phyloP scores from a whole-genome alignment of 2,888 invertebrate genomes.

The Mythimna loreyi region DNA sequence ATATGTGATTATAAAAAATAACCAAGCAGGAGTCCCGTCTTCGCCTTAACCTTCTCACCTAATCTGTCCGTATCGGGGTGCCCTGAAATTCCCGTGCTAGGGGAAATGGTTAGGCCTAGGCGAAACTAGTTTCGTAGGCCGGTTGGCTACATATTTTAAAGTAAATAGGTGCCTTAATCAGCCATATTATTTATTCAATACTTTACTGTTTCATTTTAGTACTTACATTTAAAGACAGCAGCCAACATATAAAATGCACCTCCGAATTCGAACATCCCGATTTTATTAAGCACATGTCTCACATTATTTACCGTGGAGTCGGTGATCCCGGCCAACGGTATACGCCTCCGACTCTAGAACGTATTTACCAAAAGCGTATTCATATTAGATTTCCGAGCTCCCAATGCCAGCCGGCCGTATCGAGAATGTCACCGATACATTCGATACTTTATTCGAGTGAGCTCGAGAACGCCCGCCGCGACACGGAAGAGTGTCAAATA shows the following conservation, averaged over 20 bases:
- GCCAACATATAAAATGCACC: constrained; percentile 59
- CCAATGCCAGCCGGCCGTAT: constrained; percentile 83
- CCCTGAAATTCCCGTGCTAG: no score
- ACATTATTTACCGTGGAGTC: constrained; percentile 77
- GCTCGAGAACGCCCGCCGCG: constrained; percentile 82
- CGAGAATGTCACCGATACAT: constrained; percentile 86
- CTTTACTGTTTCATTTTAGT: constrained; percentile 4
- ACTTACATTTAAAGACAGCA: constrained; percentile 47
- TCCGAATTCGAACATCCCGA: constrained; percentile 60
- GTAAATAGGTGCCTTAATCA: neutral
- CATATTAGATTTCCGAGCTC: constrained; percentile 89
- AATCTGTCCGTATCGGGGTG: no score
- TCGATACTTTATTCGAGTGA: constrained; percentile 87
- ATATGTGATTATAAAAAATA: no score
- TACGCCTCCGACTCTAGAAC: constrained; percentile 74
- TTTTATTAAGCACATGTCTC: constrained; percentile 78
- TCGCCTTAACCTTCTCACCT: no score
- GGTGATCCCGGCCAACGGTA: constrained; percentile 77
- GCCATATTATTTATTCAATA: neutral
- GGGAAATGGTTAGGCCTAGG: no score
- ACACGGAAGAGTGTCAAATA: constrained; percentile 87
- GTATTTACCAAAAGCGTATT: constrained; percentile 88
- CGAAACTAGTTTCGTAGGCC: no score
- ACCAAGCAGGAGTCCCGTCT: no score
- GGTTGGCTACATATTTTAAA: neutral